phyloP scores from a whole-genome alignment of 1,140 invertebrate species.

The Sminthurides bifidus region DNA sequence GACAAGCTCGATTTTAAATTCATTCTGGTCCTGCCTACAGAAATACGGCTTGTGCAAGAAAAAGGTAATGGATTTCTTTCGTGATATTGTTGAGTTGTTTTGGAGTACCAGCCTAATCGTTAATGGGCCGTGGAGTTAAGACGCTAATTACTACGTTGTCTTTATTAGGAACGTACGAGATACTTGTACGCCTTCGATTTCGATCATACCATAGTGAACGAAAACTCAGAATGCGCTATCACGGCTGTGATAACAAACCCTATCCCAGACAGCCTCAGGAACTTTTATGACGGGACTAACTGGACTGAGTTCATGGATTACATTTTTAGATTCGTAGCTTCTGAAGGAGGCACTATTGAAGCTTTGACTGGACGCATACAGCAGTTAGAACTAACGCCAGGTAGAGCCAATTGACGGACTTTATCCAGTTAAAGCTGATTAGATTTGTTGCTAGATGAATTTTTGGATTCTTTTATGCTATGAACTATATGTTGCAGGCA shows the following conservation, averaged over 20 bases:
- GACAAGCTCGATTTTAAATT: too few species aligned
- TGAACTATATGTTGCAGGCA: constrained; percentile 16
- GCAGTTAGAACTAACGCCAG: constrained; percentile 13
- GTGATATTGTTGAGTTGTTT: too few species aligned
- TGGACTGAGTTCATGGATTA: constrained; percentile 26
- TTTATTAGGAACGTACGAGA: not conserved
- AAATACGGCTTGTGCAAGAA: too few species aligned
- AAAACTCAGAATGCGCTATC: constrained; percentile 27
- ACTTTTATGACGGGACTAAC: constrained; percentile 13
- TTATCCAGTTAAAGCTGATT: not conserved
- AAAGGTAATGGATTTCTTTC: too few species aligned
- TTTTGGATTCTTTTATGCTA: not conserved
- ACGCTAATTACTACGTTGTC: too few species aligned
- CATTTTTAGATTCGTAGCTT: constrained; percentile 18
- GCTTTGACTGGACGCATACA: constrained; percentile 9
- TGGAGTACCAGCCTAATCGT: too few species aligned
- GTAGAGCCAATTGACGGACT: constrained; percentile 7
- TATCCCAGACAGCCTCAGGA: constrained; percentile 10
- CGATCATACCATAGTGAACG: constrained; percentile 28
- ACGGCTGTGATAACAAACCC: constrained; percentile 16
- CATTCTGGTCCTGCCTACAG: too few species aligned
- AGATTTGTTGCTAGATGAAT: not conserved
- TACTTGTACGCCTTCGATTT: constrained; percentile 31
- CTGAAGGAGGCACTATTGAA: constrained; percentile 14
- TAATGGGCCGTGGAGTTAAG: too few species aligned